Evolutionary conservation across 2,888 invertebrate species (phyloP).

Genomic region (Reticulitermes lucifugus): DNA sequence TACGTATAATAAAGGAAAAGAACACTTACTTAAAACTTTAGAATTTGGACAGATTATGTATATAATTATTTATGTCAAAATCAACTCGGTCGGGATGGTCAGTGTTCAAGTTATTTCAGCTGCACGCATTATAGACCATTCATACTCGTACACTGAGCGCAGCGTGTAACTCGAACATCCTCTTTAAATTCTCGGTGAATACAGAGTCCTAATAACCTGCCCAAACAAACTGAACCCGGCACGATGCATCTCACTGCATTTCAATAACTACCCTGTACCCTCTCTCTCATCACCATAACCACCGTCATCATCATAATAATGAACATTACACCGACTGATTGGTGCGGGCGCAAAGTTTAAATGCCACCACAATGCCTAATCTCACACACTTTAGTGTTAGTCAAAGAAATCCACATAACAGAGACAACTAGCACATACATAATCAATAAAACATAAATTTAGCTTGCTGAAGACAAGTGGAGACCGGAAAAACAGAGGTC

Average conservation of each 20-base stretch:
- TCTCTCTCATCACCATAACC: not conserved
- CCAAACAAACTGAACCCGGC: not conserved
- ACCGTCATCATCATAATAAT: not conserved
- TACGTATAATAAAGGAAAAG: too few relatives aligned
- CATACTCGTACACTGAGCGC: not conserved
- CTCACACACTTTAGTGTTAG: not conserved
- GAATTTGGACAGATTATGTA: too few relatives aligned
- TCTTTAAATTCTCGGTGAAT: not conserved
- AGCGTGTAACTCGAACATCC: not conserved
- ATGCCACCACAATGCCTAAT: not conserved
- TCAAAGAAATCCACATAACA: too few relatives aligned
- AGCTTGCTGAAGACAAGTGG: too few relatives aligned
- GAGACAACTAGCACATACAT: too few relatives aligned
- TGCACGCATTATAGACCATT: not conserved
- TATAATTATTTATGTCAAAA: too few relatives aligned
- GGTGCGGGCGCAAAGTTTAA: not conserved
- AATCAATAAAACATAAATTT: too few relatives aligned
- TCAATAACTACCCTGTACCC: not conserved
- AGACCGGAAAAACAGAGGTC: too few relatives aligned
- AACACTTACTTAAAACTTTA: too few relatives aligned
- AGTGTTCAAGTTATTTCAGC: not conserved
- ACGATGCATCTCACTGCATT: not conserved
- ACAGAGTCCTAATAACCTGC: not conserved
- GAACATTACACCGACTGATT: not conserved
- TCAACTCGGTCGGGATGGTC: too few relatives aligned